phyloP scores from a whole-genome alignment of 2,888 invertebrate genomes.

The Tetragnatha montana region DNA sequence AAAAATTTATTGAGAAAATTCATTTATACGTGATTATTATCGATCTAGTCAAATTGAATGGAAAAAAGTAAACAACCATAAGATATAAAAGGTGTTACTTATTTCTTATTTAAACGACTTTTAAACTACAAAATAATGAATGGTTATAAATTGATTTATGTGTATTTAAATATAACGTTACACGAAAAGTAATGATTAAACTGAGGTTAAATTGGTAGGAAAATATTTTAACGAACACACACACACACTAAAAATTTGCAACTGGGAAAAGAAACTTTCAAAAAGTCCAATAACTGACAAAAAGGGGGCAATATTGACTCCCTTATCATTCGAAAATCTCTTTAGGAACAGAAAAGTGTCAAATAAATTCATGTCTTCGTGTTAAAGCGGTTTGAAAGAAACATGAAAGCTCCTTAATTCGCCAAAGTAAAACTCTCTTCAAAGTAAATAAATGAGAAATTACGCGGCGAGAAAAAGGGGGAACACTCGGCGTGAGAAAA shows the following conservation, averaged over 20 bases:
- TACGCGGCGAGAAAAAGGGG: background rate
- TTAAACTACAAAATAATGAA: too few species aligned
- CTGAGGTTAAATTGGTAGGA: background rate
- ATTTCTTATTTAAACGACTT: too few species aligned
- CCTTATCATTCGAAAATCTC: background rate
- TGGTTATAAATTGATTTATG: too few species aligned
- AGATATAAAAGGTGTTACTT: too few species aligned
- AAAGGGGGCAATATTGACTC: background rate
- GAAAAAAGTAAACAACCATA: too few species aligned
- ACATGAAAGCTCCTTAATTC: background rate
- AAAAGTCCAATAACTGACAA: background rate
- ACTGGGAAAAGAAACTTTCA: background rate
- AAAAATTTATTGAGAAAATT: too few species aligned
- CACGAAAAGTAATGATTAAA: too few species aligned
- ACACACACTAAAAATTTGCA: background rate
- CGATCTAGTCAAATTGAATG: too few species aligned
- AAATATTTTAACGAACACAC: background rate
- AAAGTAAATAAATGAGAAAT: conserved; percentile 1
- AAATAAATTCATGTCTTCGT: background rate
- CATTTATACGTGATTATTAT: too few species aligned
- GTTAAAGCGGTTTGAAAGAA: background rate
- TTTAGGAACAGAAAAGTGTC: background rate
- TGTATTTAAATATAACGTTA: too few species aligned
- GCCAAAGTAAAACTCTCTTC: background rate
- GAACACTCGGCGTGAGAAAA: background rate